Evolutionary conservation across 2,113 vertebrate genomes (phyloP).

Genomic region (Tichodroma muraria): DNA sequence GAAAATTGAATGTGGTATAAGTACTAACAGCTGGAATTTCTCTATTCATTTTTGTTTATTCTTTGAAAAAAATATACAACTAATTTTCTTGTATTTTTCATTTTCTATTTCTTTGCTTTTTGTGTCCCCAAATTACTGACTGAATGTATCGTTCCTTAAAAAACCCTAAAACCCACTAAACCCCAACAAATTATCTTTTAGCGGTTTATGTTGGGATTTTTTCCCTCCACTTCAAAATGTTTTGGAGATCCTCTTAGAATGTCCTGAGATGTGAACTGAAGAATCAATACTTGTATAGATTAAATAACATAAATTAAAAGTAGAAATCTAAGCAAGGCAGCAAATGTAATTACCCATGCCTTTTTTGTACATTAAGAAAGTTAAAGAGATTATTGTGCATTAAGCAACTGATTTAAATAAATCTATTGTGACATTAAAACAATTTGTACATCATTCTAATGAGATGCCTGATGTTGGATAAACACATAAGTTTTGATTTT

Average conservation of each 20-base stretch:
- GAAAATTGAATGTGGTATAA: background rate
- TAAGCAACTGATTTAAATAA: background rate
- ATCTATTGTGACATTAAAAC: background rate
- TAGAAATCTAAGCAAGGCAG: background rate
- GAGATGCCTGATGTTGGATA: background rate
- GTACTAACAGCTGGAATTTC: background rate
- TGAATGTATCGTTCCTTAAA: background rate
- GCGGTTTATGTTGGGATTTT: background rate
- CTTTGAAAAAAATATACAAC: background rate
- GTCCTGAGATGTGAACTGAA: background rate
- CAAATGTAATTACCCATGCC: background rate
- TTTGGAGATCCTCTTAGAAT: background rate
- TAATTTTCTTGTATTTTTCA: background rate
- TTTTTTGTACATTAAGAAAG: background rate
- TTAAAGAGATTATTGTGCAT: background rate
- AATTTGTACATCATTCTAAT: background rate
- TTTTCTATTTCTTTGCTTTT: background rate
- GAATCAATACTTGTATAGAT: background rate
- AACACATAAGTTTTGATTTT: background rate
- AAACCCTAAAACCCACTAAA: fast-evolving
- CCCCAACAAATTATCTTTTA: background rate
- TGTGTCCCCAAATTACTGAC: background rate
- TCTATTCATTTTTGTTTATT: background rate
- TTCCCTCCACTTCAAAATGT: background rate
- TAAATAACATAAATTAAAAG: background rate